phyloP scores from a whole-genome alignment of 2,113 vertebrate species.

The Symphodus melops region DNA sequence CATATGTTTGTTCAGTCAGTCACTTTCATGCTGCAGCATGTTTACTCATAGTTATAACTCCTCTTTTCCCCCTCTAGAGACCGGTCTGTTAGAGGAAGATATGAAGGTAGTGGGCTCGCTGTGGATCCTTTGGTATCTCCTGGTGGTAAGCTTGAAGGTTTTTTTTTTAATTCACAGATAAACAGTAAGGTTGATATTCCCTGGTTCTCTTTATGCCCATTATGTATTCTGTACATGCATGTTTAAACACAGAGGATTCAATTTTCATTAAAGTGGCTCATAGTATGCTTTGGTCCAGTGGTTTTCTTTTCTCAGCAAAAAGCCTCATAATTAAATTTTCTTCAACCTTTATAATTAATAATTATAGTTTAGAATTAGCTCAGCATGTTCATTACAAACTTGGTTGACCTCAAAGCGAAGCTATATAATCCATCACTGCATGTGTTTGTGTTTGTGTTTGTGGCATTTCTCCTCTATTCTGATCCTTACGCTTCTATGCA shows the following conservation, averaged over 20 bases:
- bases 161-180: conserved; percentile 8
- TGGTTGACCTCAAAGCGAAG: conserved; percentile 29
- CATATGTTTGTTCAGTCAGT: conserved; percentile 54
- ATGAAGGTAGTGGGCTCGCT: conserved; percentile 72
- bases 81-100: conserved; percentile 60
- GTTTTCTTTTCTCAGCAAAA: conserved; percentile 43
- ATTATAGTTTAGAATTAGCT: conserved; percentile 56
- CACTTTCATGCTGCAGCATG: conserved; percentile 44
- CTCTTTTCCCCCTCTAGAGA: conserved; percentile 45
- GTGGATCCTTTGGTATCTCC: conserved; percentile 73
- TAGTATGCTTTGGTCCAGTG: conserved; percentile 35
- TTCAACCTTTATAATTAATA: conserved; percentile 39
- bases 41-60: conserved; percentile 44
- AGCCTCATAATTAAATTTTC: conserved; percentile 51
- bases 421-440: conserved; percentile 39
- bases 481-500: background rate
- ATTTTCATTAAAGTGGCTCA: conserved; percentile 29
- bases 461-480: background rate
- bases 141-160: conserved; percentile 74
- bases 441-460: background rate
- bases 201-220: background rate
- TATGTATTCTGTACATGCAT: background rate
- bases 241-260: background rate
- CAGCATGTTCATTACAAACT: conserved; percentile 57
- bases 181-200: conserved; percentile 1